A percentile compares a stretch with the other conserved stretches of the same genome.
These are phyloP conservation scores for Cryptocephalus primarius DNA, from an alignment of 2,888 invertebrate species.

Conservation along the genomic window DNA sequence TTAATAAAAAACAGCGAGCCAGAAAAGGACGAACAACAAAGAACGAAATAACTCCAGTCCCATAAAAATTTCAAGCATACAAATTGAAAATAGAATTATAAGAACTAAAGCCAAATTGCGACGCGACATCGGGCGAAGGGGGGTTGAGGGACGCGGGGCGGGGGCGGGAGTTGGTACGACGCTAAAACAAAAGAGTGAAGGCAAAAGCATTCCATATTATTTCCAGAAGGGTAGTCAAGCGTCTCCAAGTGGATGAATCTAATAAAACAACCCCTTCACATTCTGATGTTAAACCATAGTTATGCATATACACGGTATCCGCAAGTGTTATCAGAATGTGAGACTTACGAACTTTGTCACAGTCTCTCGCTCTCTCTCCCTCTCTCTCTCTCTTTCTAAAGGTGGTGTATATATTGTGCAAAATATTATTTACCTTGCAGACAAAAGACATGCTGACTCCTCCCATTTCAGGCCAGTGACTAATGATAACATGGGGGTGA, in stretches of 20 bases:
- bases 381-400: constrained; percentile 19
- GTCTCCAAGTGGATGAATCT: constrained; percentile 33
- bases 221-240: constrained; percentile 31
- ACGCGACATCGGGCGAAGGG: constrained; percentile 10
- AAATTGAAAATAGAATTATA: constrained; percentile 10
- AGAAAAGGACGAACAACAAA: not conserved
- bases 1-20: too few species aligned
- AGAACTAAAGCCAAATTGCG: constrained; percentile 19
- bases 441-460: constrained; percentile 37
- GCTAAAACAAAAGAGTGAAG: constrained; percentile 21
- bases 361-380: constrained; percentile 19
- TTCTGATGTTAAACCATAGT: constrained; percentile 36
- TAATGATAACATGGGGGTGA: constrained; percentile 34
- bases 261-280: constrained; percentile 33
- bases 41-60: not conserved
- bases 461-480: constrained; percentile 37
- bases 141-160: too few species aligned
- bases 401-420: constrained; percentile 57
- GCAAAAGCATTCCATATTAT: constrained; percentile 31
- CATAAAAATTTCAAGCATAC: constrained; percentile 1
- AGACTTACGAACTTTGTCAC: constrained; percentile 26
- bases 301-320: constrained; percentile 30
- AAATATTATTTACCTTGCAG: constrained; percentile 64
- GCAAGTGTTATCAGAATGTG: constrained; percentile 27
- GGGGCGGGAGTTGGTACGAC: constrained; percentile 3